Evolutionary conservation across 2,888 invertebrate genomes (phyloP).

Genomic region (Dromius quadrimaculatus): DNA sequence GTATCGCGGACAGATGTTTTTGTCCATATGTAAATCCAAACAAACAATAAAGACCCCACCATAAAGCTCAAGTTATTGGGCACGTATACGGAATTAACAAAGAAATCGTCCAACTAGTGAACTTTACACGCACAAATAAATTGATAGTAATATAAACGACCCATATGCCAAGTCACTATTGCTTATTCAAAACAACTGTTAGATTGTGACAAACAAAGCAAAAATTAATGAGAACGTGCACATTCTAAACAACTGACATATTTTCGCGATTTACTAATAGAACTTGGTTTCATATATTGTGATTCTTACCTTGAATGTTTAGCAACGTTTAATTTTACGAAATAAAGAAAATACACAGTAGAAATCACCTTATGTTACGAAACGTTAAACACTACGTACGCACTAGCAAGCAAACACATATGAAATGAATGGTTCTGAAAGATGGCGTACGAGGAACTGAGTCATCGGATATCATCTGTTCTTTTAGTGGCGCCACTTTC

Average conservation of each 20-base stretch:
- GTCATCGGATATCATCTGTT: constrained; percentile 52
- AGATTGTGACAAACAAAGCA: constrained; percentile 52
- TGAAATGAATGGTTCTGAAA: constrained; percentile 44
- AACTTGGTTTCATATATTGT: constrained; percentile 24
- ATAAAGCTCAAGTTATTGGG: constrained; percentile 45
- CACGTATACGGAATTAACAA: constrained; percentile 52
- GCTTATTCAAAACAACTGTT: constrained; percentile 49
- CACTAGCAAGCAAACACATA: constrained; percentile 49
- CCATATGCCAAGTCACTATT: constrained; percentile 40
- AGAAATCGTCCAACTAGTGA: constrained; percentile 34
- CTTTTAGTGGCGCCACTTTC: constrained; percentile 32
- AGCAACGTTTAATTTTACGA: constrained; percentile 49
- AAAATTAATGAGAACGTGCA: constrained; percentile 51
- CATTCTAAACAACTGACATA: constrained; percentile 50
- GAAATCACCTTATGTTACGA: constrained; percentile 52
- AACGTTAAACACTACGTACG: constrained; percentile 47
- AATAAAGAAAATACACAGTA: constrained; percentile 34
- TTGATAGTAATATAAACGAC: constrained; percentile 38
- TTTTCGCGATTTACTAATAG: constrained; percentile 24
- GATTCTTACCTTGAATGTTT: constrained; percentile 48
- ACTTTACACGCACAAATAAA: constrained; percentile 29
- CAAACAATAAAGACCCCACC: constrained; percentile 50
- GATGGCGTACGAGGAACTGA: constrained; percentile 49
- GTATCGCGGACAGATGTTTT: constrained; percentile 38
- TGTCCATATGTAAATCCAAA: constrained; percentile 49